A percentile compares a stretch with the other conserved stretches of the same genome.
Conservation (phyloP, 2,797 vertebrate genomes). For the Microctenopoma stevenorrisi region DNA sequence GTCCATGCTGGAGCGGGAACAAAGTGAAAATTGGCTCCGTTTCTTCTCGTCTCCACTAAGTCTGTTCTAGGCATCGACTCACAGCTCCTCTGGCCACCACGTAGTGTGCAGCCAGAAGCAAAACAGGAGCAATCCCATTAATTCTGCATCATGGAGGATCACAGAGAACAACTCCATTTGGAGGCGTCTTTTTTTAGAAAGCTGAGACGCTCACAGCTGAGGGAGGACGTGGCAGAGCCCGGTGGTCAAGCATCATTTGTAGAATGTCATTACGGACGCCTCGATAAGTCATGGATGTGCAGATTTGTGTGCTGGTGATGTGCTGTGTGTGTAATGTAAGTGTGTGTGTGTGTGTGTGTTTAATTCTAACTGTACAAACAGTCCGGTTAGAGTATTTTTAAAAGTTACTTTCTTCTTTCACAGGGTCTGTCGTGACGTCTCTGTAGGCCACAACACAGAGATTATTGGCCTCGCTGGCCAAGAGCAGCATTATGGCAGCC, state of each 20-base stretch:
- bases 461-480: conserved; percentile 70
- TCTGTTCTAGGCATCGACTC: conserved; percentile 66
- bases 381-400: conserved; percentile 28
- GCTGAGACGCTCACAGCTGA: conserved; percentile 45
- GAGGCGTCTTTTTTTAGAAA: conserved; percentile 60
- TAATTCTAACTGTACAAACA: conserved; percentile 44
- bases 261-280: conserved; percentile 35
- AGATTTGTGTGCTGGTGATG: not conserved
- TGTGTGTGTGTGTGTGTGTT: not conserved
- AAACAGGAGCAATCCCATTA: conserved; percentile 82
- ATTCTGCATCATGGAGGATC: conserved; percentile 66
- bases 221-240: conserved; percentile 50
- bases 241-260: conserved; percentile 54
- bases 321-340: not conserved
- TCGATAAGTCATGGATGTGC: conserved; percentile 30
- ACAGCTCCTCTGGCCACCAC: conserved; percentile 51
- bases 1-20: conserved; percentile 76
- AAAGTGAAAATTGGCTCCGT: conserved; percentile 80
- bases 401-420: conserved; percentile 54
- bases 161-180: conserved; percentile 63
- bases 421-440: conserved; percentile 45
- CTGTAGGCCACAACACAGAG: conserved; percentile 57
- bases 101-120: conserved; percentile 60
- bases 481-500: conserved; percentile 68
- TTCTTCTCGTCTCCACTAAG: conserved; percentile 67